phyloP scores from a whole-genome alignment of 1,140 invertebrate species.

The Brachionus paranguensis region DNA sequence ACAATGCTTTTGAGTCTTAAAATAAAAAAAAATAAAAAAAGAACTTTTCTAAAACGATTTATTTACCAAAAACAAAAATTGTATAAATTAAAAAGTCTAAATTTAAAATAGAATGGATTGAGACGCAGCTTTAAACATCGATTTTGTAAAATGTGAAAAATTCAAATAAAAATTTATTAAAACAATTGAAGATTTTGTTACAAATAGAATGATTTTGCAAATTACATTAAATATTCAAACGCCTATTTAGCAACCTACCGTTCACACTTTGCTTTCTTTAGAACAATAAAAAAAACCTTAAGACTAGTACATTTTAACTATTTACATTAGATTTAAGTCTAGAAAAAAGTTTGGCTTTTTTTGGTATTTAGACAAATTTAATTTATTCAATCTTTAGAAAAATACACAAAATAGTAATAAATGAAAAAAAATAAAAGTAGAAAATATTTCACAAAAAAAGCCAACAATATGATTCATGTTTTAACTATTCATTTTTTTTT shows the following conservation, averaged over 20 bases:
- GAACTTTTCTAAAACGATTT: background rate
- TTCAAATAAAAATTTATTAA: background rate
- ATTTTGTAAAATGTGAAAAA: background rate
- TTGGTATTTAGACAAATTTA: background rate
- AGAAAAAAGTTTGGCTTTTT: background rate
- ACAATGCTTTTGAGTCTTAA: background rate
- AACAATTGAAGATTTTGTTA: background rate
- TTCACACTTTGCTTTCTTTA: background rate
- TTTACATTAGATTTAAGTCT: background rate
- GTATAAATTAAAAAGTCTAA: background rate
- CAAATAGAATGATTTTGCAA: background rate
- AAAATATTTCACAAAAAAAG: constrained; percentile 28
- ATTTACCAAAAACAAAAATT: background rate
- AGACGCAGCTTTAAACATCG: background rate
- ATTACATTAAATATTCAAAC: background rate
- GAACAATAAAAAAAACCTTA: background rate
- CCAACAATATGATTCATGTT: background rate
- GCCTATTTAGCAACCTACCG: background rate
- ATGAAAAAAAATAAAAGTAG: background rate
- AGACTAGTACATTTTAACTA: background rate
- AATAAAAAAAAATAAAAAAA: background rate
- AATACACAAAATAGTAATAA: background rate
- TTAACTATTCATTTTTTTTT: background rate
- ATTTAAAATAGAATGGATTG: background rate
- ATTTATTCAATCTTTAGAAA: background rate